Evolutionary conservation across 1,140 invertebrate species (phyloP).

Genomic region (Sarcophaga peregrina): DNA sequence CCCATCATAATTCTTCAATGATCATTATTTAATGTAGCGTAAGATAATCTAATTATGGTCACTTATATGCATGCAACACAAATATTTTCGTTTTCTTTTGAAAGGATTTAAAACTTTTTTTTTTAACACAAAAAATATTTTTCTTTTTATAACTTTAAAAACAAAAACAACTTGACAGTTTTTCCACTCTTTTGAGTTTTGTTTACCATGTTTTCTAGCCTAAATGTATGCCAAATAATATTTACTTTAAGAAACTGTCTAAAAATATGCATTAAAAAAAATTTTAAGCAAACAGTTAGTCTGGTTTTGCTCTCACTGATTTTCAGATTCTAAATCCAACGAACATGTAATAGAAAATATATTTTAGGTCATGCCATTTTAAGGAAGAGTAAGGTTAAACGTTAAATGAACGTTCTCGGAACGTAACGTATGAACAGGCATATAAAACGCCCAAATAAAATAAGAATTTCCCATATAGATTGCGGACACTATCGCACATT

Average conservation of each 20-base stretch:
- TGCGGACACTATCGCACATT: no score
- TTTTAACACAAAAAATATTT: no score
- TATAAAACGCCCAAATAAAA: no score
- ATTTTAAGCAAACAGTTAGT: no score
- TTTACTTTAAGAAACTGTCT: neutral
- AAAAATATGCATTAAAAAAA: conserved; percentile 16
- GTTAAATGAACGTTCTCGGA: no score
- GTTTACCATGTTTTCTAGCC: conserved; percentile 9
- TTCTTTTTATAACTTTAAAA: neutral
- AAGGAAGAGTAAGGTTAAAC: no score
- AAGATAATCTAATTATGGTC: conserved; percentile 66
- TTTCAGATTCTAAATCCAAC: no score
- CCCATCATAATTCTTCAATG: conserved; percentile 50
- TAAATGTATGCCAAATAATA: neutral
- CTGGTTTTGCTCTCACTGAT: no score
- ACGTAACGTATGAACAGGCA: no score
- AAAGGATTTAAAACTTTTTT: neutral
- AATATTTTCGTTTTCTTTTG: neutral
- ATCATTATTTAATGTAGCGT: conserved; percentile 65
- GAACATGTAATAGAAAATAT: no score
- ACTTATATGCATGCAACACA: conserved; percentile 63
- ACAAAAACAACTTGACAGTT: neutral
- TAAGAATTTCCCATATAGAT: no score
- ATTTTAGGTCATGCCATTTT: no score
- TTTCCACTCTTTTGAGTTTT: neutral